Evolutionary conservation across 2,113 vertebrate species (phyloP), one percentile per base, ranked within the genome.

Genomic region (Peromyscus californicus): DNA sequence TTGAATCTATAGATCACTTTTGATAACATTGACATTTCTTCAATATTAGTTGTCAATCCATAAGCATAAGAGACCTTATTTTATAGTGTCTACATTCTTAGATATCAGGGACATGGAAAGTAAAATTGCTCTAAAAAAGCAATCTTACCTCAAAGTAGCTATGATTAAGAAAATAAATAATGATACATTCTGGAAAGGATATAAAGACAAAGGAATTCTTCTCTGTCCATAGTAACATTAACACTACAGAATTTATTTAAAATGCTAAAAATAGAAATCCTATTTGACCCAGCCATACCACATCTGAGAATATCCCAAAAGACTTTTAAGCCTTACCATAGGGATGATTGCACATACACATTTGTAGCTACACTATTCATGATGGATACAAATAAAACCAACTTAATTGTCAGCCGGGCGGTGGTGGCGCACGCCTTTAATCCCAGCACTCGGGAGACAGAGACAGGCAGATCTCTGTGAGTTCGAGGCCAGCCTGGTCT

Each of bases 391-490:
- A 19, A n/a, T n/a, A 31, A 5, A 17, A n/a, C 36, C 70, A 72
- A n/a, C 16, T 39, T 39, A 7, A 21, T 17, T n/a, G 7, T n/a
- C 8, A 5, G 4, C 8, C n/a, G n/a, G n/a, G n/a, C n/a, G n/a
- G n/a, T n/a, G n/a, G n/a, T n/a, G n/a, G n/a, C n/a, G n/a, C n/a
- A n/a, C n/a, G n/a, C n/a, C n/a, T n/a, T n/a, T n/a, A n/a, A n/a
- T n/a, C n/a, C n/a, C n/a, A n/a, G n/a, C n/a, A n/a, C n/a, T n/a
- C n/a, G n/a, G n/a, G n/a, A n/a, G n/a, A n/a, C n/a, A n/a, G n/a
- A n/a, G n/a, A n/a, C n/a, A n/a, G n/a, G n/a, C n/a, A n/a, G n/a
- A n/a, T n/a, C n/a, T n/a, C n/a, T n/a, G n/a, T n/a, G n/a, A n/a
- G n/a, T n/a, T n/a, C n/a, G n/a, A n/a, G n/a, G n/a, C n/a, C n/a